Base-by-base conservation (phyloP, 2,888 invertebrate genomes). In the Dolichopus griseipennis region DNA sequence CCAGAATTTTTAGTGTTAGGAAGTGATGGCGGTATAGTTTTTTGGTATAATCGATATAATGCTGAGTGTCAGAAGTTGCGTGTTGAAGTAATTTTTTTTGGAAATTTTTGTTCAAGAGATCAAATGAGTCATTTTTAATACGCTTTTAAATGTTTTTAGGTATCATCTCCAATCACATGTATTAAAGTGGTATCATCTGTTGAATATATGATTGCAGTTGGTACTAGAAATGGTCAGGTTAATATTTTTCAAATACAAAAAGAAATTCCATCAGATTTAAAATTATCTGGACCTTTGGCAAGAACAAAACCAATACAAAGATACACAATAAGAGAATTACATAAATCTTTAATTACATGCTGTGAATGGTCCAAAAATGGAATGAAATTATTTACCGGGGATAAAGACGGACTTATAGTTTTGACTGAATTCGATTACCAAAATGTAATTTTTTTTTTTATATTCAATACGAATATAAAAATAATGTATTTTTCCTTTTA, bases 361-460 rank as follows among this genome's bases (percentile, higher is more conserved):
- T 85, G 95, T 66, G 92, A 93, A 77, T 97, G 96, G 96, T 92
- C 94, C 15, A 90, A 91, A 77, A 96, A 96, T 82, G 95, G 95
- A 1, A 93, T 94, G 90, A 90, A 93, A 77, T 81, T 97, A 68
- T 96, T 93, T 82, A 93, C 93, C 61, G 96, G 95, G 0, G 96
- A 96, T 82, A 87, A 88, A 75, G 87, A 87, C 72, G 97, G 97
- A 0, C 84, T 90, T 68, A 90, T 97, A 65, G 90, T 94, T 65
- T 85, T 91, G 76, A 95, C 95, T 0, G 93, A 95, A 83, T 90
- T 96, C 72, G 93, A 95, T 81, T 93, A 91, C 82, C 89, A 90
- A 78, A 89, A 91, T 88, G 93, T 93, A 81, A 33, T 20, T 6
- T 9, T 0, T 18, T n/a, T n/a, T n/a, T n/a, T n/a, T n/a, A n/a